A percentile compares a stretch with the other conserved stretches of the same genome.
These are phyloP conservation scores for Volucella inflata DNA, from an alignment of 2,888 invertebrate genomes.

Conservation along the genomic window DNA sequence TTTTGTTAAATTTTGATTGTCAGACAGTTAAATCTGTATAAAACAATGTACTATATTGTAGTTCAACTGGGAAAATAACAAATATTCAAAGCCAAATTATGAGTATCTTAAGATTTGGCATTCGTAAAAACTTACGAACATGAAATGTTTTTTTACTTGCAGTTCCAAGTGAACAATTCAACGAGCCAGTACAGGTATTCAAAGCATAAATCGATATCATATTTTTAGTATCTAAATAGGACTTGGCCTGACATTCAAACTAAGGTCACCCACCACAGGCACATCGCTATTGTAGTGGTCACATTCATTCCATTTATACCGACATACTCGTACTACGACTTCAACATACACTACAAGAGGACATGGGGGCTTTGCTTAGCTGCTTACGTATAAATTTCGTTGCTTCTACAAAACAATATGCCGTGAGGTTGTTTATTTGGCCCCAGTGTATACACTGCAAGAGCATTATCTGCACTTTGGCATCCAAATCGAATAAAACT, in stretches of 20 bases:
- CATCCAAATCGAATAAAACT: slow-evolving; percentile 52
- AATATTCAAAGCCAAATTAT: neutral
- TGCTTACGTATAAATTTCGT: slow-evolving; percentile 41
- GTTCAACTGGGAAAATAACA: slow-evolving; percentile 32
- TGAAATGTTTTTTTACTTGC: slow-evolving; percentile 33
- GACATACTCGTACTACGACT: slow-evolving; percentile 62
- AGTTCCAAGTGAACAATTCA: slow-evolving; percentile 34
- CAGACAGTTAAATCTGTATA: no score
- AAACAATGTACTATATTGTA: neutral
- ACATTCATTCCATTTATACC: slow-evolving; percentile 59
- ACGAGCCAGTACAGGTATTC: slow-evolving; percentile 47
- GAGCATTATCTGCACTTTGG: slow-evolving; percentile 70
- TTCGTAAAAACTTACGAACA: slow-evolving; percentile 20
- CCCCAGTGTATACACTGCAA: slow-evolving; percentile 57
- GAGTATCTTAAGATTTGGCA: neutral
- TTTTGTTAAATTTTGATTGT: no score
- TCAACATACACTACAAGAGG: slow-evolving; percentile 1
- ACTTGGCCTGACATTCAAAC: slow-evolving; percentile 72
- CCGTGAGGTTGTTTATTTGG: slow-evolving; percentile 58
- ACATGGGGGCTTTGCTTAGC: neutral
- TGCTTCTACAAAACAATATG: slow-evolving; percentile 56
- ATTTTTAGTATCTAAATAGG: slow-evolving; percentile 73
- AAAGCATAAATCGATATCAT: slow-evolving; percentile 72
- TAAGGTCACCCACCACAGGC: slow-evolving; percentile 60
- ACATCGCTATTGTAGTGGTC: slow-evolving; percentile 31